Evolutionary conservation across 2,797 vertebrate genomes (phyloP).

Genomic region (Scarus forsteni): DNA sequence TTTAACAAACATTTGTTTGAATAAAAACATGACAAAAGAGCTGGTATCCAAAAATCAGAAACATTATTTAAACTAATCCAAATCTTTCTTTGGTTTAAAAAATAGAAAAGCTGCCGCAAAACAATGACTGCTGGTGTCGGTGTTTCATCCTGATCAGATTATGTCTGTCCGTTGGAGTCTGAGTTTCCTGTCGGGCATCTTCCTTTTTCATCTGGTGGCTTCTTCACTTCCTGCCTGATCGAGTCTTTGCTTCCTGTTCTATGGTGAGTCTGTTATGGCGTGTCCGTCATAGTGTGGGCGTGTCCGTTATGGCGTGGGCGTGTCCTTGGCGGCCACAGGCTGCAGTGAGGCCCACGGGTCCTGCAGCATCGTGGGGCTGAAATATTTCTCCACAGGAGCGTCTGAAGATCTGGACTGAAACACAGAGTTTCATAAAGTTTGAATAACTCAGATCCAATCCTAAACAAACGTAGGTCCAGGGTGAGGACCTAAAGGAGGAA

Average conservation of each 20-base stretch:
- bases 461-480: too few relatives aligned
- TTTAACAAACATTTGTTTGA: too few relatives aligned
- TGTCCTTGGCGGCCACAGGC: background rate
- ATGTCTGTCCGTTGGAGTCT: background rate
- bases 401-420: conserved; percentile 37
- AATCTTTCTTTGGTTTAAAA: too few relatives aligned
- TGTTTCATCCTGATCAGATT: too few relatives aligned
- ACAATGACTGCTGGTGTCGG: too few relatives aligned
- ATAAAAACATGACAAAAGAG: too few relatives aligned
- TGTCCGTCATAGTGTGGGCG: background rate
- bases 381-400: conserved; percentile 50
- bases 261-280: background rate
- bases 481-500: too few relatives aligned
- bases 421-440: background rate
- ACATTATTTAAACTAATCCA: too few relatives aligned
- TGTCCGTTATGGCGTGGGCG: background rate
- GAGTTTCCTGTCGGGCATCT: background rate
- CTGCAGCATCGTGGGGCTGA: conserved; percentile 61
- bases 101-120: too few relatives aligned
- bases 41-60: too few relatives aligned
- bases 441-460: background rate
- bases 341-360: conserved; percentile 61
- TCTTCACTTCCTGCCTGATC: background rate
- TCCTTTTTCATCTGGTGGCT: too few relatives aligned
- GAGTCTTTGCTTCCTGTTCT: background rate